Percentiles rank a stretch among this genome's conserved stretches.
Evolutionary conservation across 2,888 invertebrate species (phyloP).

Genomic region (Campoplex capitator): DNA sequence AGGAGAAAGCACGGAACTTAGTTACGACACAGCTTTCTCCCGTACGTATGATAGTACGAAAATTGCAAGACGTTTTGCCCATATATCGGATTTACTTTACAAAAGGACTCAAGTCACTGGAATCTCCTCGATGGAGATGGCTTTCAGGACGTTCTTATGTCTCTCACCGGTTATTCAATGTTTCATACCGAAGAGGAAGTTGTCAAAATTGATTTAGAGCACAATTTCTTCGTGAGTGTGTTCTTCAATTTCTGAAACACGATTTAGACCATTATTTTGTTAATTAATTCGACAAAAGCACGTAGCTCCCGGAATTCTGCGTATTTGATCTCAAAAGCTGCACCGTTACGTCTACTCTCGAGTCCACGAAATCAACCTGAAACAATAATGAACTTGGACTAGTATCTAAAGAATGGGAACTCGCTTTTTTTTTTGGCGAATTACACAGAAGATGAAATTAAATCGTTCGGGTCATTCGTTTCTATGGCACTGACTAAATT

Average conservation of each 20-base stretch:
- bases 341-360: background rate
- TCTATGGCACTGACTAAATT: background rate
- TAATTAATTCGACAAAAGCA: background rate
- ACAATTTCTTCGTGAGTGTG: constrained; percentile 2
- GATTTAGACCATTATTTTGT: background rate
- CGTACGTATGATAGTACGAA: constrained; percentile 7
- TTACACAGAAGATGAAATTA: background rate
- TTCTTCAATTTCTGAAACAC: background rate
- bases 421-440: background rate
- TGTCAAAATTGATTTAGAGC: background rate
- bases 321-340: background rate
- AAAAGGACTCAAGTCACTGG: background rate
- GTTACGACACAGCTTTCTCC: constrained; percentile 33
- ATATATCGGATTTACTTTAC: background rate
- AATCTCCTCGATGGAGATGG: background rate
- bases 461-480: background rate
- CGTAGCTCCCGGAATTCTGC: background rate
- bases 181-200: background rate
- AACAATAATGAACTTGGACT: too few species aligned
- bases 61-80: constrained; percentile 2
- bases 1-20: constrained; percentile 30
- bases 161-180: background rate
- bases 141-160: background rate
- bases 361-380: background rate
- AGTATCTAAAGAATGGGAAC: background rate